Base-by-base conservation (phyloP, 64 coral and sea anemone species). In the Montipora foliosa region DNA sequence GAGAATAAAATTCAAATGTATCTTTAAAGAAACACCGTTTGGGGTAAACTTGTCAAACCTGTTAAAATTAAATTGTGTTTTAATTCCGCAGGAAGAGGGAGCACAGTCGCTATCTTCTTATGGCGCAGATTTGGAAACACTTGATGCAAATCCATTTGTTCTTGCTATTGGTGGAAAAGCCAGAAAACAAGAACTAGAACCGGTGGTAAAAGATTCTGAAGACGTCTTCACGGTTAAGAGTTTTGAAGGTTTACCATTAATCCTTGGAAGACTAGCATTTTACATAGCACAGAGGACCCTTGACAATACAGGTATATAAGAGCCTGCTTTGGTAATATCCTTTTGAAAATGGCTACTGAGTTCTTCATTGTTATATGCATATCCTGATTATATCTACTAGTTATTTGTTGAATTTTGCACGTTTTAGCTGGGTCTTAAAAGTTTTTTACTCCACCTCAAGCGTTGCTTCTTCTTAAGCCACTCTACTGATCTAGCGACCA, bases 71-170 rank as follows among this genome's bases (percentile, higher is more conserved):
- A 55, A 55, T 29, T 74, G 37, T 37, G 37, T 71, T 71, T 24
- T 82, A 50, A 12, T 22, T 19, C 19, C 17, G 11, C 45, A 86
- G 82, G 62, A 51, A 71, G 44, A 8, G 6, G 82, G 82, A 10
- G 46, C 47, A 8, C 82, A 49, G 14, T 64, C 82, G 1, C 82
- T 86, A 8, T 50, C 44, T 44, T 84, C 16, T 17, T 19, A 45
- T 51, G 82, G 82, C 1, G 58, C 79, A 69, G 76, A 76, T 3
- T 89, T 97, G 55, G 59, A 73, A 29, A 58, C 59, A 3, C 66
- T 90, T 53, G 88, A 82, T 17, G 82, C 77, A 76, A 88, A 96
- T 67, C 68, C 82, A 50, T 96, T 96, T 82, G 92, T 94, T 17
- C 44, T 96, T 0, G 88, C 73, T 7, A 69, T 96, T 68, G 91